Percentiles rank a stretch among this genome's conserved stretches.
Conservation (phyloP, 2,888 invertebrate genomes). For the Drosophila limbata region DNA sequence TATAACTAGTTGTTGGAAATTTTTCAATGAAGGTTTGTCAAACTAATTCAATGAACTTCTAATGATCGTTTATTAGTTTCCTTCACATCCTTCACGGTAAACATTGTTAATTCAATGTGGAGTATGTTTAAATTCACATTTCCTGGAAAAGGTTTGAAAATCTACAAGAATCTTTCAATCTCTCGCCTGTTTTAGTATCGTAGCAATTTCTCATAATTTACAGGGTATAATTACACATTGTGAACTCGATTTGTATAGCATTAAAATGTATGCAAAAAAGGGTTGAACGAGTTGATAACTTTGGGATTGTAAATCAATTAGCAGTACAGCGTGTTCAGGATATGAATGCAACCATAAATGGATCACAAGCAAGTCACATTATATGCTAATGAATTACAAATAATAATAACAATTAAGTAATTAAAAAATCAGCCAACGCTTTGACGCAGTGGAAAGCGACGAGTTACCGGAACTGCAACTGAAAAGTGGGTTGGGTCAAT, state of each 20-base stretch:
- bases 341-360: constrained; percentile 57
- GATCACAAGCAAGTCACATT: constrained; percentile 44
- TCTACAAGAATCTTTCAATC: not conserved
- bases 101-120: too few species aligned
- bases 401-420: constrained; percentile 65
- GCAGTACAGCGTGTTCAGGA: constrained; percentile 53
- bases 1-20: too few species aligned
- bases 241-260: not conserved
- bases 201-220: not conserved
- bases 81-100: too few species aligned
- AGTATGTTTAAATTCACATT: too few species aligned
- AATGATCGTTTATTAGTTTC: too few species aligned
- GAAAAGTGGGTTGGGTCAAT: constrained; percentile 73
- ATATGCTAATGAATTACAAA: constrained; percentile 62
- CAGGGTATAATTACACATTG: not conserved
- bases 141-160: too few species aligned
- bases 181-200: not conserved
- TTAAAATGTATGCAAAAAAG: not conserved
- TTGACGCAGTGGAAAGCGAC: constrained; percentile 52
- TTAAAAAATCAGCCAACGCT: constrained; percentile 59
- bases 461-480: constrained; percentile 77
- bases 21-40: too few species aligned
- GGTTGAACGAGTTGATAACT: constrained; percentile 1
- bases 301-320: constrained; percentile 45
- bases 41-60: too few species aligned